Conservation (phyloP, 2,888 invertebrate species). For the Scaeva pyrastri region DNA sequence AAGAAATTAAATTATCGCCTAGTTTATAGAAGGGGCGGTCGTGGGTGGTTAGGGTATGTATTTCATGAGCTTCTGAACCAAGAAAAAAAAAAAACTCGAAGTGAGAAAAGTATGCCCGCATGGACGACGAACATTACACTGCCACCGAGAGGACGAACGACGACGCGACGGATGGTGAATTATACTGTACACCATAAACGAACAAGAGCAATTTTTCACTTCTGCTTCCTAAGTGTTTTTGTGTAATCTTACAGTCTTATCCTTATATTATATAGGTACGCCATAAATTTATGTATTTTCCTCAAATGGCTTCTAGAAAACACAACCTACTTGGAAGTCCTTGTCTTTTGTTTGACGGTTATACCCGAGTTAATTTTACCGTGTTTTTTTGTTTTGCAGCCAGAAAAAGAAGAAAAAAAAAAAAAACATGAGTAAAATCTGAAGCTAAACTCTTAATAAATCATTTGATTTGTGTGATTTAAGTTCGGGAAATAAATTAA, state of each 20-base stretch:
- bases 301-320: neutral
- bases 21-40: conserved; percentile 7
- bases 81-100: neutral
- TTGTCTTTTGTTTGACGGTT: neutral
- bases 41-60: conserved; percentile 2
- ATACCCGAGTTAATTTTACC: neutral
- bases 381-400: no score
- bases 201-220: conserved; percentile 51
- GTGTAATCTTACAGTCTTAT: conserved; percentile 33
- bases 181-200: neutral
- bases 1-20: conserved; percentile 54
- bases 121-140: no score
- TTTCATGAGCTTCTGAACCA: conserved; percentile 18
- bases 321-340: conserved; percentile 24
- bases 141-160: no score
- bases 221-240: conserved; percentile 40
- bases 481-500: neutral
- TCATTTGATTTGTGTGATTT: conserved; percentile 22
- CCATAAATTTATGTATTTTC: conserved; percentile 35
- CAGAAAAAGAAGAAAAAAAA: neutral
- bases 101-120: neutral
- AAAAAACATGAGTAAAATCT: neutral
- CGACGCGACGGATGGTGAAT: neutral
- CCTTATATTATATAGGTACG: conserved; percentile 13
- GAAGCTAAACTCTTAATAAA: conserved; percentile 2